Conservation (phyloP, 2,113 vertebrate genomes). For the Pelvicachromis taeniatus region DNA sequence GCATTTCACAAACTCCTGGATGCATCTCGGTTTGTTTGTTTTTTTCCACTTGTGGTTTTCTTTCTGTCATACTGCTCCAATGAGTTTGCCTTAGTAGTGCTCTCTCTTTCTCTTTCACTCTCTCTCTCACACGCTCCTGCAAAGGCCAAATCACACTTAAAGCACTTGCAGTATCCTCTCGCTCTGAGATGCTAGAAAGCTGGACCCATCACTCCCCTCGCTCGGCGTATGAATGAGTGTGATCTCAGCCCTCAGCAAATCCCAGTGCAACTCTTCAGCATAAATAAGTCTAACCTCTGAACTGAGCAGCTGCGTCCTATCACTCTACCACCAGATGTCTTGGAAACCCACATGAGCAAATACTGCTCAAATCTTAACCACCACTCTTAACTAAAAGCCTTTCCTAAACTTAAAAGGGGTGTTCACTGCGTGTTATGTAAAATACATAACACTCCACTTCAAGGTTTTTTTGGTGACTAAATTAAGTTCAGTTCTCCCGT, state of each 20-base stretch:
- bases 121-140: not conserved
- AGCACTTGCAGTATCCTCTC: not conserved
- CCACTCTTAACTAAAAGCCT: not conserved
- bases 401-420: not conserved
- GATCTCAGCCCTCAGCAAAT: slow-evolving; percentile 4
- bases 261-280: slow-evolving; percentile 24
- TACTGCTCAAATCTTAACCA: not conserved
- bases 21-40: slow-evolving; percentile 15
- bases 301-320: slow-evolving; percentile 28
- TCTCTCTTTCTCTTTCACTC: not conserved
- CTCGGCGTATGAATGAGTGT: not conserved
- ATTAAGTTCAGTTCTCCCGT: slow-evolving; percentile 1
- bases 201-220: not conserved
- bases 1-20: slow-evolving; percentile 3
- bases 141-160: slow-evolving; percentile 34
- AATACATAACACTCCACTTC: not conserved
- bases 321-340: not conserved
- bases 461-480: not conserved
- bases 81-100: not conserved
- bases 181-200: not conserved
- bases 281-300: slow-evolving; percentile 39
- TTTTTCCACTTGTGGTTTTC: slow-evolving; percentile 34
- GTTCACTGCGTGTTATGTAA: not conserved
- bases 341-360: not conserved
- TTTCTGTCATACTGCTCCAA: slow-evolving; percentile 22